phyloP scores from a whole-genome alignment of 2,888 invertebrate genomes.

The Pseudococcus jackbeardsleyi region DNA sequence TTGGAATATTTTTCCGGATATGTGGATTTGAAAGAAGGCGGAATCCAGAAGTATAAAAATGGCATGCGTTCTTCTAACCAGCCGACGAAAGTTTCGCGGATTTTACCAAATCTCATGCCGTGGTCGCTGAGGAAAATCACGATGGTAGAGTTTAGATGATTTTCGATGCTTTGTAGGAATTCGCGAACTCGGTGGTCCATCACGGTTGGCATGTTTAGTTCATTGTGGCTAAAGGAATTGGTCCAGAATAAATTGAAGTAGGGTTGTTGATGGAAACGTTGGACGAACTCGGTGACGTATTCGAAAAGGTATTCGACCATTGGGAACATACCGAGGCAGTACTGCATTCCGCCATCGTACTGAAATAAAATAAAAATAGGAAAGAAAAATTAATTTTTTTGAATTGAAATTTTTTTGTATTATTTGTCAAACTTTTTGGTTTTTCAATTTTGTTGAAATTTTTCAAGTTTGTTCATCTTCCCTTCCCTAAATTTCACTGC shows the following conservation, averaged over 20 bases:
- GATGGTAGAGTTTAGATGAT: conserved; percentile 77
- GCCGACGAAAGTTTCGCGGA: conserved; percentile 78
- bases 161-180: conserved; percentile 74
- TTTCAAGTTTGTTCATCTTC: too few relatives aligned
- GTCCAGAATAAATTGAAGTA: conserved; percentile 86
- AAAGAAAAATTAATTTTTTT: background rate
- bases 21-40: conserved; percentile 74
- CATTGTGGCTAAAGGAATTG: conserved; percentile 82
- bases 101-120: conserved; percentile 82
- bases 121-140: conserved; percentile 84
- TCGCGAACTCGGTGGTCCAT: conserved; percentile 73
- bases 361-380: conserved; percentile 66
- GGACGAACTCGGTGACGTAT: conserved; percentile 78
- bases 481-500: too few relatives aligned
- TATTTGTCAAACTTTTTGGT: background rate
- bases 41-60: conserved; percentile 79
- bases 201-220: conserved; percentile 77
- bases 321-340: conserved; percentile 76
- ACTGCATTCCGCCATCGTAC: conserved; percentile 73
- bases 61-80: conserved; percentile 86
- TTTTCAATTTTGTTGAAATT: too few relatives aligned
- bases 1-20: conserved; percentile 74
- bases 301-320: conserved; percentile 80
- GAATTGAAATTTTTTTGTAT: background rate
- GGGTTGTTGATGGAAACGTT: conserved; percentile 75